Evolutionary conservation across 1,140 invertebrate genomes (phyloP).

Genomic region (Popillia japonica): DNA sequence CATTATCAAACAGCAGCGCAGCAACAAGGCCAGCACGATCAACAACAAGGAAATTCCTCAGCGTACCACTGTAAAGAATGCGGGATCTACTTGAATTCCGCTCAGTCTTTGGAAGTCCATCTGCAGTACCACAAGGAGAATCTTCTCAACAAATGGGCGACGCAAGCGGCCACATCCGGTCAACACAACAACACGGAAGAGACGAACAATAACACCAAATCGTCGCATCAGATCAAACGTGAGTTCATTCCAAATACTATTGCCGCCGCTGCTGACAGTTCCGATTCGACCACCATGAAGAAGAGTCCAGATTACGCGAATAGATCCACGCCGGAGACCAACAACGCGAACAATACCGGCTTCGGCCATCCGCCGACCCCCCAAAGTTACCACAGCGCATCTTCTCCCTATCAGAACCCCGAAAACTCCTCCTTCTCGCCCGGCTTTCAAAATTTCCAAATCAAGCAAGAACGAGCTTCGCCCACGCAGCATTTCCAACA

Average conservation of each 20-base stretch:
- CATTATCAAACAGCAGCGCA: slow-evolving; percentile 41
- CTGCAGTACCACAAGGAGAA: slow-evolving; percentile 81
- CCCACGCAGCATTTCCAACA: slow-evolving; percentile 47
- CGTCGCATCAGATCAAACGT: slow-evolving; percentile 56
- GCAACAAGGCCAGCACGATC: slow-evolving; percentile 58
- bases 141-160: slow-evolving; percentile 77
- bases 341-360: slow-evolving; percentile 56
- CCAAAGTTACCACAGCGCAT: slow-evolving; percentile 68
- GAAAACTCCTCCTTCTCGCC: slow-evolving; percentile 66
- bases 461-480: slow-evolving; percentile 56
- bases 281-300: slow-evolving; percentile 65
- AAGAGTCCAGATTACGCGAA: slow-evolving; percentile 66
- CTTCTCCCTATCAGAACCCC: slow-evolving; percentile 67
- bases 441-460: slow-evolving; percentile 44
- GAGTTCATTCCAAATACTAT: slow-evolving; percentile 59
- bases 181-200: slow-evolving; percentile 48
- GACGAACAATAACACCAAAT: slow-evolving; percentile 72
- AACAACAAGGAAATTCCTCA: slow-evolving; percentile 59
- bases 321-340: slow-evolving; percentile 65
- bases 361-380: slow-evolving; percentile 68
- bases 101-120: slow-evolving; percentile 79
- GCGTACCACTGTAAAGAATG: slow-evolving; percentile 77
- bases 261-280: slow-evolving; percentile 69
- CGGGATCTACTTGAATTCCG: slow-evolving; percentile 75
- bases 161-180: slow-evolving; percentile 60